Evolutionary conservation across 1,140 invertebrate species (phyloP), one percentile per base, ranked within the genome.

Genomic region (Trissolcus basalis): DNA sequence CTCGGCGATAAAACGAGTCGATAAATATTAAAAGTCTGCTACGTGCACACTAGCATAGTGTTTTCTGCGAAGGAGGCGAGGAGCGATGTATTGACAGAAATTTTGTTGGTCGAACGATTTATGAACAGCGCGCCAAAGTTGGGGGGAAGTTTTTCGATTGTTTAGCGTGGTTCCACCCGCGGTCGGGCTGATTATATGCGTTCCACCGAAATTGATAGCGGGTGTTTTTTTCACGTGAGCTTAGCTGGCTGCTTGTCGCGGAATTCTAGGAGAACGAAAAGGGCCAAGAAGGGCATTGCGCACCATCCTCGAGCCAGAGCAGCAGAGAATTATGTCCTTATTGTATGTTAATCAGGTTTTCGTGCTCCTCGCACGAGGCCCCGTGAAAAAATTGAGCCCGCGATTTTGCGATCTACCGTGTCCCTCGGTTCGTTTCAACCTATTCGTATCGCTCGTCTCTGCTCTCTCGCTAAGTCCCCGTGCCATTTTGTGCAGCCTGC

Each of bases 271-370:
- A 65, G 77, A 74, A 64, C 47, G 72, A 74, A 78, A 78, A 81
- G 80, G 78, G 72, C 75, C 78, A 78, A 78, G 60, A 80, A 75
- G 80, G 78, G 75, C 72, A 78, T 76, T 61, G 68, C 58, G 63
- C 54, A 39, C 50, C 43, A 75, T 73, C 67, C 54, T 58, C 48
- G 36, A 36, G 14, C n/a, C n/a, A n/a, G 35, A 70, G 55, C 45
- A 69, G 47, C 70, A 74, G 68, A 82, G 81, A 82, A 80, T 82
- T 81, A 82, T 82, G 81, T 81, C 64, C 79, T 78, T 81, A 82
- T 82, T 82, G 81, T 82, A 82, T 82, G 81, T 82, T 82, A 82
- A 82, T 82, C 77, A 79, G 76, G 75, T 77, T 77, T 69, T 56
- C 71, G 74, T 71, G 74, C 61, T 73, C 58, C 63, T 76, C 59